phyloP scores from a whole-genome alignment of 2,888 invertebrate species.

The Drosophila yooni region DNA sequence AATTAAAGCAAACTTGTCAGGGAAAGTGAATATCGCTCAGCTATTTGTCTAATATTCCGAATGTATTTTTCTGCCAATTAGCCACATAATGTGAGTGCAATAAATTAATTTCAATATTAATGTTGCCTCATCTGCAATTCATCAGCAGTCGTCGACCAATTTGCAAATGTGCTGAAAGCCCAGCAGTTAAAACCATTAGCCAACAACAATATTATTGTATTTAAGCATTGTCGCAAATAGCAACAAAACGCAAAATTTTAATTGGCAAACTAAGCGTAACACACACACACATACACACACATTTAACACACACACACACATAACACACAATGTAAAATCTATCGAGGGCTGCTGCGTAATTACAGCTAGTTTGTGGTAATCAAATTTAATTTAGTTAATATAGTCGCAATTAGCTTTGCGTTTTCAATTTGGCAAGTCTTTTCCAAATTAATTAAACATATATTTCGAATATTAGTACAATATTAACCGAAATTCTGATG shows the following conservation, averaged over 20 bases:
- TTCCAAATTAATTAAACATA: neutral
- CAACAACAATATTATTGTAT: slow-evolving; percentile 23
- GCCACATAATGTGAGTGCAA: slow-evolving; percentile 68
- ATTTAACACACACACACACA: slow-evolving; percentile 7
- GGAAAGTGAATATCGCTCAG: slow-evolving; percentile 7
- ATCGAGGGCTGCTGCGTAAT: slow-evolving; percentile 18
- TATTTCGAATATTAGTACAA: neutral
- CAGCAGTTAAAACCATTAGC: slow-evolving; percentile 16
- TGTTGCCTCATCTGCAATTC: slow-evolving; percentile 37
- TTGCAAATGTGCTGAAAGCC: slow-evolving; percentile 44
- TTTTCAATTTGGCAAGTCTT: neutral
- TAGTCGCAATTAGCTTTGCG: neutral
- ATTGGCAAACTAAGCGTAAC: slow-evolving; percentile 63
- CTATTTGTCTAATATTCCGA: slow-evolving; percentile 65
- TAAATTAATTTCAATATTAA: slow-evolving; percentile 70
- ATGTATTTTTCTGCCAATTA: slow-evolving; percentile 63
- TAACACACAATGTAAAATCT: neutral
- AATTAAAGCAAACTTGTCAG: slow-evolving; percentile 69
- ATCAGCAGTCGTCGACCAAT: slow-evolving; percentile 15
- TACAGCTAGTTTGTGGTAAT: neutral
- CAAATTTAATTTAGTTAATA: neutral
- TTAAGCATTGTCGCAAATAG: slow-evolving; percentile 59
- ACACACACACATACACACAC: slow-evolving; percentile 9
- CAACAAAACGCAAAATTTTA: slow-evolving; percentile 71
- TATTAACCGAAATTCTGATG: neutral